Evolutionary conservation across 2,888 invertebrate genomes (phyloP).

Genomic region (Entomobrya proxima): DNA sequence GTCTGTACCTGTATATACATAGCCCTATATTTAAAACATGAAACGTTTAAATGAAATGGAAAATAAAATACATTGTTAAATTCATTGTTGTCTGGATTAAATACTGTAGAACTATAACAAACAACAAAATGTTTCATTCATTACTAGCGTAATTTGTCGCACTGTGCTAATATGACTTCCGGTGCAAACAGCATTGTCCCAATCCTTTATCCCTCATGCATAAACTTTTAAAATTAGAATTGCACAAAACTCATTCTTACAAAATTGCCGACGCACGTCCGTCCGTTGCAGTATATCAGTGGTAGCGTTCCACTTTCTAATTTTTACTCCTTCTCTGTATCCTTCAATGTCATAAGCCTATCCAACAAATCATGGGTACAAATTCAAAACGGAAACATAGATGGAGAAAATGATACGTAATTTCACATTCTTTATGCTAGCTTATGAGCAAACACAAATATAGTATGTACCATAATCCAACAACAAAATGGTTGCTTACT

Average conservation of each 20-base stretch:
- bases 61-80: too few relatives aligned
- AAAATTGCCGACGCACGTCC: slow-evolving; percentile 14
- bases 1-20: too few relatives aligned
- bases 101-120: too few relatives aligned
- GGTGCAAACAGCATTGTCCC: background rate
- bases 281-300: background rate
- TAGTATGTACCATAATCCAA: too few relatives aligned
- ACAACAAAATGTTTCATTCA: too few relatives aligned
- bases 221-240: background rate
- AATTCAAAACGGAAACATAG: background rate
- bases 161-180: background rate
- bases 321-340: background rate
- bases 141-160: background rate
- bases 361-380: background rate
- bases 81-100: too few relatives aligned
- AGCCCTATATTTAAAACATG: too few relatives aligned
- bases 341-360: slow-evolving; percentile 11
- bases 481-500: too few relatives aligned
- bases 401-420: background rate
- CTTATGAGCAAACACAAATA: background rate
- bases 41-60: too few relatives aligned
- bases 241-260: background rate
- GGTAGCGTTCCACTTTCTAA: slow-evolving; percentile 1
- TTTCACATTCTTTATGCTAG: background rate
- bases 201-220: background rate